Percentiles rank a stretch among this genome's conserved stretches.
Evolutionary conservation across 2,797 vertebrate genomes (phyloP).

Genomic region (Aeoliscus strigatus): DNA sequence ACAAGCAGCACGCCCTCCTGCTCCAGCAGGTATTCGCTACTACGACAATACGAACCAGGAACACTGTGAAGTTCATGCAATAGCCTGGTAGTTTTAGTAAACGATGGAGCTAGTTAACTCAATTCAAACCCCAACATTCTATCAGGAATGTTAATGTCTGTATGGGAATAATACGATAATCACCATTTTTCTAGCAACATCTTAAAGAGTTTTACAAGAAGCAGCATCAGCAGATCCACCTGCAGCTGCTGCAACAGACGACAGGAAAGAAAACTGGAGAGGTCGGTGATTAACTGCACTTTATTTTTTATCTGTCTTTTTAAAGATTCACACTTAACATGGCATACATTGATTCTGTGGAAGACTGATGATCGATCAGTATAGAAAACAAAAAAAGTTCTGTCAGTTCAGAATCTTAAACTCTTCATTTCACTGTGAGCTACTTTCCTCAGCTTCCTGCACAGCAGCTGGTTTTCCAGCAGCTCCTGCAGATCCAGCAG

Average conservation of each 20-base stretch:
- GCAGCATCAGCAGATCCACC: constrained; percentile 91
- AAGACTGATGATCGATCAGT: neutral
- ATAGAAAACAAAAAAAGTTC: neutral
- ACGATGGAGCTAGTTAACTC: too few species aligned
- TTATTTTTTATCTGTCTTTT: neutral
- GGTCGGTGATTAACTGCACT: constrained; percentile 71
- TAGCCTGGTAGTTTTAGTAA: too few species aligned
- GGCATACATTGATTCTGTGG: neutral
- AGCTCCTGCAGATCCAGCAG: constrained; percentile 88
- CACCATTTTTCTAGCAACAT: constrained; percentile 80
- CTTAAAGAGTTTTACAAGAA: constrained; percentile 97
- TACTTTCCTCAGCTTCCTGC: constrained; percentile 71
- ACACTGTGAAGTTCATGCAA: too few species aligned
- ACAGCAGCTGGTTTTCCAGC: constrained; percentile 90
- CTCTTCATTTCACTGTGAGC: neutral
- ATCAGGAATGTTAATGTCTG: too few species aligned
- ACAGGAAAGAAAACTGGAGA: constrained; percentile 83
- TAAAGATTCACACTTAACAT: too few species aligned
- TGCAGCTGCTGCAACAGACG: constrained; percentile 88
- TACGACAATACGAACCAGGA: too few species aligned
- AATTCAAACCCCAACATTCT: too few species aligned
- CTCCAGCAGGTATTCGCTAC: constrained; percentile 86
- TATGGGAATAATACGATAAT: too few species aligned
- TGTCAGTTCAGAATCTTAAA: too few species aligned
- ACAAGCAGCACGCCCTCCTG: constrained; percentile 90